Percentiles rank a stretch among this genome's conserved stretches.
Conservation (phyloP, 2,888 invertebrate genomes). For the Oscheius sp. region DNA sequence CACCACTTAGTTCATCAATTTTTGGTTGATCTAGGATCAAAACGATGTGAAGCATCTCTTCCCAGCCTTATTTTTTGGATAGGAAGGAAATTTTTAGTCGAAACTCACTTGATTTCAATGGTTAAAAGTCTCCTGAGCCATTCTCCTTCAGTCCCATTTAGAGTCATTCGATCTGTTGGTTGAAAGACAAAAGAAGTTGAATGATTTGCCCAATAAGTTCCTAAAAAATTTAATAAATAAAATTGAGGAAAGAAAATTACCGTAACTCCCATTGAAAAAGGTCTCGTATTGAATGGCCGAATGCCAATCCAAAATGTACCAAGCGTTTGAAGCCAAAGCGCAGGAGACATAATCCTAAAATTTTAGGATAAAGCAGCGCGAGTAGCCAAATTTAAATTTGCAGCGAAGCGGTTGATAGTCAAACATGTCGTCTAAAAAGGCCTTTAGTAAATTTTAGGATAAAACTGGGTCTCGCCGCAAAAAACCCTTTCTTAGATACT, state of each 20-base stretch:
- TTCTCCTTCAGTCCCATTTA: conserved; percentile 57
- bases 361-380: not conserved
- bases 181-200: conserved; percentile 60
- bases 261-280: conserved; percentile 55
- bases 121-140: conserved; percentile 59
- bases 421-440: too few relatives aligned
- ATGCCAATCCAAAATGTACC: conserved; percentile 62
- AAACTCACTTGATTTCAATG: conserved; percentile 14
- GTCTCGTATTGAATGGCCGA: conserved; percentile 60
- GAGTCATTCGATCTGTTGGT: conserved; percentile 53
- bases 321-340: conserved; percentile 51
- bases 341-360: conserved; percentile 62
- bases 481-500: too few relatives aligned
- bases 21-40: too few relatives aligned
- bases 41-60: too few relatives aligned
- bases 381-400: too few relatives aligned
- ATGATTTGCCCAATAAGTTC: conserved; percentile 59
- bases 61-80: too few relatives aligned
- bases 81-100: too few relatives aligned
- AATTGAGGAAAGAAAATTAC: not conserved
- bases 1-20: too few relatives aligned
- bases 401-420: too few relatives aligned
- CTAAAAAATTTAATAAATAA: conserved; percentile 24
- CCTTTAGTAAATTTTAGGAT: too few relatives aligned
- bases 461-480: too few relatives aligned